Base-by-base conservation (phyloP, 2,888 invertebrate genomes). In the Apamea monoglypha region DNA sequence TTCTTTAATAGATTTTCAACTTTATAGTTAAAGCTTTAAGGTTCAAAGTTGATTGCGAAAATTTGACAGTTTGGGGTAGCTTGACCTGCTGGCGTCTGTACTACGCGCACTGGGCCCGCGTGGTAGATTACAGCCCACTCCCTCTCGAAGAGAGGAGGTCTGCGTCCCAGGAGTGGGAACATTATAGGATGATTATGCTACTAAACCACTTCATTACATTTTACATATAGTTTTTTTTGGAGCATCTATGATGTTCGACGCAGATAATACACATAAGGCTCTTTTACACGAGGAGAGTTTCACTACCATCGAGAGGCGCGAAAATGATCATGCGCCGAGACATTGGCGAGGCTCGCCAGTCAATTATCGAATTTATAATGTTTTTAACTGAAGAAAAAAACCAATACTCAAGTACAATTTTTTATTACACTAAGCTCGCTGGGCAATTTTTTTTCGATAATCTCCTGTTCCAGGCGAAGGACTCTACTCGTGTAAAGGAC, bases 181-280 rank as follows among this genome's bases (percentile, higher is more conserved):
- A 44, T 44, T 44, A 44, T 44, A 40, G 40, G 44, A 12, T 1
- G 12, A 44, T 12, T 44, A 44, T 44, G 10, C 44, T 44, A 40
- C 6, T 40, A 44, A 10, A 12, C 12, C 44, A 44, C 44, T 44
- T 44, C 8, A 32, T 63, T 10, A 21, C 18, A 32, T 18, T 10
- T 32, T 8, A 63, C 10, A 21, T 32, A 63, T 8, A 32, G 18
- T 10, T 32, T 29, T 63, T 32, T 61, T 18, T 18, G 32, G 14
- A 56, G 12, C 47, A 47, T 74, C 56, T 59, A 66, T 81, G 12
- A 59, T 44, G 56, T 74, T 74, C 12, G 25, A 74, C 74, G 29
- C 14, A 40, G 25, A 66, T 40, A 47, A 63, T 59, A n/a, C n/a
- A n/a, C n/a, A 32, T n/a, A 32, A 18, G 63, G 10, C 4, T 32